These are phyloP conservation scores for Mobula birostris DNA, from an alignment of 2,113 vertebrate genomes.

Conservation along the genomic window DNA sequence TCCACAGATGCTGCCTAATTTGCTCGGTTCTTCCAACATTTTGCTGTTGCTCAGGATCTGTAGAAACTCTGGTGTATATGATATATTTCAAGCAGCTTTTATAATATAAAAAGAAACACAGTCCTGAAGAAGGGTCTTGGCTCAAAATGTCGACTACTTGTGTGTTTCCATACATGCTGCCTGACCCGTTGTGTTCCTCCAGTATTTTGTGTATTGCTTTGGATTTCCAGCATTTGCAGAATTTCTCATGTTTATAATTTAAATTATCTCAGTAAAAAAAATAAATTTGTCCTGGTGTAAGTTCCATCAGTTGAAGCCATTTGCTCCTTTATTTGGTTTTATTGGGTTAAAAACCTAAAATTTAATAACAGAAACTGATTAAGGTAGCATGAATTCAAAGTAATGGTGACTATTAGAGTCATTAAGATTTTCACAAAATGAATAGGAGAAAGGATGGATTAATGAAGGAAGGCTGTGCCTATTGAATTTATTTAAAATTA, in stretches of 20 bases:
- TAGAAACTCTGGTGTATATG: too few species aligned
- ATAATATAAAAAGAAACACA: too few species aligned
- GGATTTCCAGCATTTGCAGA: too few species aligned
- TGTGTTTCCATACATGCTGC: too few species aligned
- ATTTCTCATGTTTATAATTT: not conserved
- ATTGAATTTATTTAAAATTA: not conserved
- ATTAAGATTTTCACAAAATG: not conserved
- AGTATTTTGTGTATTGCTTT: too few species aligned
- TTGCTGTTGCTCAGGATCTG: too few species aligned
- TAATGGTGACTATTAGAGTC: not conserved
- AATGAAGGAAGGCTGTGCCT: not conserved
- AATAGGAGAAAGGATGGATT: not conserved
- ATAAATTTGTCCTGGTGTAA: not conserved
- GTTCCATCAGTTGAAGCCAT: not conserved
- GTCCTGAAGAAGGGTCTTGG: too few species aligned
- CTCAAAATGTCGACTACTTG: too few species aligned
- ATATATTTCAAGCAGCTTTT: too few species aligned
- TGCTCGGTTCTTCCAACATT: too few species aligned
- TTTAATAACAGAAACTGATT: not conserved
- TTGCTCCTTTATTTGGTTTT: not conserved
- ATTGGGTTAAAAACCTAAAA: not conserved
- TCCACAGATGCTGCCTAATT: too few species aligned
- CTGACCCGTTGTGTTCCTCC: too few species aligned
- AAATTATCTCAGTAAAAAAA: not conserved
- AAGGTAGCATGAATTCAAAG: not conserved